Evolutionary conservation across 2,888 invertebrate genomes (phyloP), one percentile per base, ranked within the genome.

Genomic region (Cinara cedri): DNA sequence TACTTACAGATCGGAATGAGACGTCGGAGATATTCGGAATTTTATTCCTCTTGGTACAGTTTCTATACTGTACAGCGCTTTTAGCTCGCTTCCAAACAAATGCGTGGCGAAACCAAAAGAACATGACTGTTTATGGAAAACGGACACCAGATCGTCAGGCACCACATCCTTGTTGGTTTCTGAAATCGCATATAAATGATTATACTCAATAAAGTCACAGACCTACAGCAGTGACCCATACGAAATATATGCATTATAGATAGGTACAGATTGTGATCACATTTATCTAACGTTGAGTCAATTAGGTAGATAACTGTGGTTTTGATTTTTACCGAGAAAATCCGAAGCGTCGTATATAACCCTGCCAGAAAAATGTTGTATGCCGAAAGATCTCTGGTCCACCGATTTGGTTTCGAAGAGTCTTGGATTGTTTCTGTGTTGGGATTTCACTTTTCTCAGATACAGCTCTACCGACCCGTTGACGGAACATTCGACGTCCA

Each of bases 91-190:
- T 1, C 96, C 95, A 86, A 97, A 97, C n/a, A 97, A 88, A 86
- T 97, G 96, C 21, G 96, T 95, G 0, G 95, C 97, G 86, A 97
- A 97, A n/a, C 97, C 97, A 86, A 97, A 97, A 86, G 94, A 96
- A 87, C 97, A 97, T 80, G 91, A 91, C 84, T 95, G 93, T 84
- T 94, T 94, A 87, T 96, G 94, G 87, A 97, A 97, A 2, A 96
- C 95, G 0, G 94, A 92, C 1, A 97, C 93, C 84, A 97, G 87
- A 85, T 97, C 96, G 85, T 96, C 96, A 1, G 96, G 94, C 68
- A 97, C 92, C 14, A 93, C 92, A 87, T 97, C 97, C 82, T 94
- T 91, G 87, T 97, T 97, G 14, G 95, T 95, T 84, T 95, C 94
- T 88, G 83, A 63, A 78, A 24, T 9, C n/a, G 3, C n/a, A 16